Conservation (phyloP, 2,113 vertebrate species). For the Centropus bengalensis region DNA sequence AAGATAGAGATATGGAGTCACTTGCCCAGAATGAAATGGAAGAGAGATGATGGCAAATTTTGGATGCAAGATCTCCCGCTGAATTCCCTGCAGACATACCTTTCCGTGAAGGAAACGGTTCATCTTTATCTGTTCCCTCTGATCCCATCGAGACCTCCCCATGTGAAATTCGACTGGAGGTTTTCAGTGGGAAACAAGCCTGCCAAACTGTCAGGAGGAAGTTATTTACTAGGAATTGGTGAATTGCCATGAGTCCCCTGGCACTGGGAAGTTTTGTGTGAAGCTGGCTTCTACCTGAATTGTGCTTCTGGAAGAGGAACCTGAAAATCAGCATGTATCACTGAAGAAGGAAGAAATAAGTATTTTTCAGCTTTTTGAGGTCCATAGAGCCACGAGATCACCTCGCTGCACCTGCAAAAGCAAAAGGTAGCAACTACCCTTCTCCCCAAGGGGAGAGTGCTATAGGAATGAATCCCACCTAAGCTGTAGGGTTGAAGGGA, state of each 20-base stretch:
- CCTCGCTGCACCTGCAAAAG: background rate
- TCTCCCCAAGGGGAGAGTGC: background rate
- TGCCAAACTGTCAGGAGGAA: slow-evolving; percentile 15
- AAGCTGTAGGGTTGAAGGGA: background rate
- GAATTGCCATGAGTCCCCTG: background rate
- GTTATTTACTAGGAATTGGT: background rate
- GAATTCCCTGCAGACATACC: background rate
- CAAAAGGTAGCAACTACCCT: background rate
- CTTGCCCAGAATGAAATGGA: slow-evolving; percentile 4
- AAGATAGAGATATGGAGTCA: background rate
- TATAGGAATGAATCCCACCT: background rate
- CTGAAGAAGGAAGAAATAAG: background rate
- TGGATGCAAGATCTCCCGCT: background rate
- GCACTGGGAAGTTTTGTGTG: background rate
- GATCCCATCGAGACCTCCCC: background rate
- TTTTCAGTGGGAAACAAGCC: background rate
- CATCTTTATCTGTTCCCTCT: slow-evolving; percentile 30
- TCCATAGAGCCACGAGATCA: background rate
- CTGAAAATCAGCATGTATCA: background rate
- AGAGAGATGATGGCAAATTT: background rate
- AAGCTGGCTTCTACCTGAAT: background rate
- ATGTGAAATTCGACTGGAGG: background rate
- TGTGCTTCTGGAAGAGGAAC: background rate
- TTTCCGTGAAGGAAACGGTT: background rate
- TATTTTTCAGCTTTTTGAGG: background rate